Evolutionary conservation across 2,113 vertebrate genomes (phyloP).

Genomic region (Phyllostomus hastatus): DNA sequence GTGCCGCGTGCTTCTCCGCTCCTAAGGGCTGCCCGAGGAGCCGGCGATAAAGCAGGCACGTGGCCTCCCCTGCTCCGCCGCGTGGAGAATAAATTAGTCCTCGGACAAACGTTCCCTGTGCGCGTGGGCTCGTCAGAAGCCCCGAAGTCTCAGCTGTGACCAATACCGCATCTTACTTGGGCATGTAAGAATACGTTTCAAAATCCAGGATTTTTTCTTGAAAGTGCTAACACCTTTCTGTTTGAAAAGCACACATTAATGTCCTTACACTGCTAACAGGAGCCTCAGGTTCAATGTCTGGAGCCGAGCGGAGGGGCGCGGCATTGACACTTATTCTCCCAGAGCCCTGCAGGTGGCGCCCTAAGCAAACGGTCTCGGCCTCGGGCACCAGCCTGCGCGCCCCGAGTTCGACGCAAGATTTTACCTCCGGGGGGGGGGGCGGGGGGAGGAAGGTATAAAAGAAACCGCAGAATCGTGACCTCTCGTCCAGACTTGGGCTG

Average conservation of each 20-base stretch:
- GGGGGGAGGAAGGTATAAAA: not conserved
- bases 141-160: not conserved
- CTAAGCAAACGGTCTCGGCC: constrained; percentile 39
- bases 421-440: not conserved
- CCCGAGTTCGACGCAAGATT: not conserved
- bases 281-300: not conserved
- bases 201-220: not conserved
- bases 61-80: not conserved
- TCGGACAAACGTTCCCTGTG: not conserved
- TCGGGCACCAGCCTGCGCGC: not conserved
- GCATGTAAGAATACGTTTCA: not conserved
- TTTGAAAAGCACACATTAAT: not conserved
- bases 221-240: not conserved
- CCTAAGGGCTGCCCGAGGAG: not conserved
- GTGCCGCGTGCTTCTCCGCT: not conserved
- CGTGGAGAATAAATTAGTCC: not conserved
- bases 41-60: not conserved
- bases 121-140: not conserved
- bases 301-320: not conserved
- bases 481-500: not conserved
- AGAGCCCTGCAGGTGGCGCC: constrained; percentile 75
- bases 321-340: not conserved
- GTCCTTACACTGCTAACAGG: not conserved
- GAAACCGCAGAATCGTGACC: not conserved
- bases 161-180: not conserved